Conservation (phyloP, 2,113 vertebrate species). For the Ptilorrhoa leucosticta region DNA sequence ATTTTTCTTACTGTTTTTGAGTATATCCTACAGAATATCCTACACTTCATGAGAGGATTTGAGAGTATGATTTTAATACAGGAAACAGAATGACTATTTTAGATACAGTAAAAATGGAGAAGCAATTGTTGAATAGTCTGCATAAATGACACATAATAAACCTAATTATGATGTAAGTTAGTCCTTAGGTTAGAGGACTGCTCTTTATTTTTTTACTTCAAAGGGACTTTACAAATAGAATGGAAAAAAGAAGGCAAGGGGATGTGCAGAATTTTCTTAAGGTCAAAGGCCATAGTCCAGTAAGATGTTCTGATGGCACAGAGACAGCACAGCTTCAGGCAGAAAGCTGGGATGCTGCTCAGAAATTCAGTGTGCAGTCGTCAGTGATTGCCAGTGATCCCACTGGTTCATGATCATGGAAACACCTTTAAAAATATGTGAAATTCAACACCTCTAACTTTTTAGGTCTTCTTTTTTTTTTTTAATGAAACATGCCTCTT, state of each 20-base stretch:
- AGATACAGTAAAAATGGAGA: not conserved
- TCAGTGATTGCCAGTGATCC: not conserved
- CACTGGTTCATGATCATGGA: not conserved
- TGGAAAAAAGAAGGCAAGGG: not conserved
- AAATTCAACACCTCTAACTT: not conserved
- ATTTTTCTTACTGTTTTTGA: not conserved
- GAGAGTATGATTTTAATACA: not conserved
- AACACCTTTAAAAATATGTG: not conserved
- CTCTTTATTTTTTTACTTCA: not conserved
- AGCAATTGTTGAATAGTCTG: not conserved
- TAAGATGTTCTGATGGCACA: not conserved
- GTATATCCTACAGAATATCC: not conserved
- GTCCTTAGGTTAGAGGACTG: not conserved
- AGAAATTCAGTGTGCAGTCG: not conserved
- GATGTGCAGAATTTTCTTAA: not conserved
- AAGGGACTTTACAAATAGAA: not conserved
- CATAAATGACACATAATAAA: not conserved
- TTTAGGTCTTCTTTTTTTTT: not conserved
- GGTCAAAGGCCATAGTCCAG: not conserved
- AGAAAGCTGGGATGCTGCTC: not conserved
- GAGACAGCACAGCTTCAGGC: not conserved
- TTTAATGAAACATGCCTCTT: not conserved
- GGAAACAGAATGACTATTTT: slow-evolving; percentile 1
- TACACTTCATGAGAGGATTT: not conserved
- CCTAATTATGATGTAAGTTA: not conserved